A percentile compares a stretch with the other conserved stretches of the same genome.
Evolutionary conservation across 2,888 invertebrate genomes (phyloP).

Genomic region (Hirtodrosophila alboralis): DNA sequence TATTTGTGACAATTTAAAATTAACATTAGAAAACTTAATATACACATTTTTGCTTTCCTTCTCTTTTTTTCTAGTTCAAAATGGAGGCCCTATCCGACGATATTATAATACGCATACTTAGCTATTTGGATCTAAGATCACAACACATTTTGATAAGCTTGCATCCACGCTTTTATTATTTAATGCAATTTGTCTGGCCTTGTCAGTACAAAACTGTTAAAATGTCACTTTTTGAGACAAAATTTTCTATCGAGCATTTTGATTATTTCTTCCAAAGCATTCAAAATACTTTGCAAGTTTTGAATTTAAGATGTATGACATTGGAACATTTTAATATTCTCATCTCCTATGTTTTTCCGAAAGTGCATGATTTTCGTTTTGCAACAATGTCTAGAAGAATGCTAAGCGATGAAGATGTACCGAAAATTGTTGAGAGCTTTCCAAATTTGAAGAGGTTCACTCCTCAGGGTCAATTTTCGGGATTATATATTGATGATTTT

Average conservation of each 20-base stretch:
- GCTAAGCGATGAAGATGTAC: slow-evolving; percentile 41
- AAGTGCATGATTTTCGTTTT: slow-evolving; percentile 60
- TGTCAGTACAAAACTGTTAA: slow-evolving; percentile 23
- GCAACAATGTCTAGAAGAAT: slow-evolving; percentile 3
- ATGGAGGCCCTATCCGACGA: slow-evolving; percentile 52
- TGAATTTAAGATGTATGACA: slow-evolving; percentile 39
- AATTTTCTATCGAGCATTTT: slow-evolving; percentile 24
- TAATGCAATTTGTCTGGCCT: slow-evolving; percentile 55
- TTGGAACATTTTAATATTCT: slow-evolving; percentile 27
- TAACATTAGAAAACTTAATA: not conserved
- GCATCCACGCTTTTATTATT: slow-evolving; percentile 46
- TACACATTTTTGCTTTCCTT: not conserved
- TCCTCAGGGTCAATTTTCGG: slow-evolving; percentile 56
- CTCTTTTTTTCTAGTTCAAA: slow-evolving; percentile 17
- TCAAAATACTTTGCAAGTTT: slow-evolving; percentile 13
- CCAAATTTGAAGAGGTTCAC: slow-evolving; percentile 60
- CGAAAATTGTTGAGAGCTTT: slow-evolving; percentile 38
- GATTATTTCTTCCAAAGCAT: slow-evolving; percentile 38
- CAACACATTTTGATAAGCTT: slow-evolving; percentile 27
- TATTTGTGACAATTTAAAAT: not conserved
- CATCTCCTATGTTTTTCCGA: slow-evolving; percentile 31
- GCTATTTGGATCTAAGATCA: slow-evolving; percentile 43
- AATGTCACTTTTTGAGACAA: slow-evolving; percentile 38
- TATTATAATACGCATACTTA: slow-evolving; percentile 40
- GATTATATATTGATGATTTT: slow-evolving; percentile 37